phyloP scores from a whole-genome alignment of 2,113 vertebrate species.

The Donacobius atricapilla region DNA sequence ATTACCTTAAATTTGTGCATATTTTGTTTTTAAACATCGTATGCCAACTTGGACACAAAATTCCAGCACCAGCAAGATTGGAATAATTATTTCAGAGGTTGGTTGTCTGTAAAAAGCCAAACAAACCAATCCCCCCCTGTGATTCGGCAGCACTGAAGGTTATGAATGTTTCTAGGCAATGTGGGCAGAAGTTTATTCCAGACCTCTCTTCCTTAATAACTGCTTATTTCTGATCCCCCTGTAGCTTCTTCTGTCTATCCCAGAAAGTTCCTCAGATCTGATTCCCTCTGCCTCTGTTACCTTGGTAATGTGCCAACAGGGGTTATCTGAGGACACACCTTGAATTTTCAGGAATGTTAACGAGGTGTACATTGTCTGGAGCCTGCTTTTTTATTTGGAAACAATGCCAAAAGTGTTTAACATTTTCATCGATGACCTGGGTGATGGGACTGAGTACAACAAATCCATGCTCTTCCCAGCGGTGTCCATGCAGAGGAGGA shows the following conservation, averaged over 20 bases:
- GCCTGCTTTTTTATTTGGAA: background rate
- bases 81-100: constrained; percentile 5
- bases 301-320: background rate
- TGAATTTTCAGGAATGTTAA: background rate
- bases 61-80: background rate
- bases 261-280: background rate
- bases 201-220: background rate
- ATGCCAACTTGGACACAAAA: background rate
- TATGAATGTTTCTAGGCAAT: background rate
- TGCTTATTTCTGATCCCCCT: background rate
- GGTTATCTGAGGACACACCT: background rate
- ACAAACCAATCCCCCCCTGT: background rate
- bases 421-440: background rate
- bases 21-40: background rate
- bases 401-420: background rate
- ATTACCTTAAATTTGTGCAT: background rate
- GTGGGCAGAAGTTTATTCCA: background rate
- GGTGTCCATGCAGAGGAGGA: background rate
- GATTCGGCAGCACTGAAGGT: background rate
- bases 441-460: background rate
- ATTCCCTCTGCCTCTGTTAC: background rate
- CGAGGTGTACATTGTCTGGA: background rate
- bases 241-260: background rate
- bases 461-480: background rate
- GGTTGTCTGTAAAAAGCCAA: background rate